Evolutionary conservation across 2,888 invertebrate species (phyloP), one percentile per base, ranked within the genome.

Genomic region (Saturnia japonica): DNA sequence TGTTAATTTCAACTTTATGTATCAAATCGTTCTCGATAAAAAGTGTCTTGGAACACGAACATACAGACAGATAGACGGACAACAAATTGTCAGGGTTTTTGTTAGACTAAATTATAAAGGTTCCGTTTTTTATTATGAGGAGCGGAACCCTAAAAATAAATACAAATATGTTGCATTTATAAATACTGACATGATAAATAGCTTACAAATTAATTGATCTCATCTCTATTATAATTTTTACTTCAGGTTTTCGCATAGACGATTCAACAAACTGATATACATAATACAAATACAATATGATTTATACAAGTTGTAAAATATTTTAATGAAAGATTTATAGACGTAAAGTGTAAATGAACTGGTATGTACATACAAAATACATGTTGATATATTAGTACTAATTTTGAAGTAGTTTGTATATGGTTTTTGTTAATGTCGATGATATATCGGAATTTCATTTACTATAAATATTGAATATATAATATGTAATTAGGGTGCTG

Each of bases 381-480:
- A 11, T 22, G 54, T 22, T 54, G 22, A 54, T 54, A 54, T 22
- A 22, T n/a, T 54, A 54, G 22, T 28, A 60, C 57, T 60, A 60
- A 28, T 60, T 60, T 60, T 25, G 28, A 60, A 60, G 57, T 60
- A 12, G 25, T 60, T 60, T 60, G 54, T 60, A 60, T 60, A 28
- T 22, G 57, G 11, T 60, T 60, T 28, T 60, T 12, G 57, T 60
- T 60, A 60, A 28, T 28, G 14, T 60, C 28, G 57, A 57, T 14
- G n/a, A 14, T 54, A 6, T n/a, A 34, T 34, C 34, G 2, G 34
- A 34, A 34, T 34, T 34, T 4, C 3, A 34, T 34, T 34, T 34
- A 34, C 6, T 34, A 34, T 34, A 34, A 34, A 4, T 34, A 34
- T 34, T 34, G 6, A 34, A 34, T 34, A 34, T 4, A 34, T 34